Evolutionary conservation across 2,888 invertebrate genomes (phyloP).

Genomic region (Brenthis ino): DNA sequence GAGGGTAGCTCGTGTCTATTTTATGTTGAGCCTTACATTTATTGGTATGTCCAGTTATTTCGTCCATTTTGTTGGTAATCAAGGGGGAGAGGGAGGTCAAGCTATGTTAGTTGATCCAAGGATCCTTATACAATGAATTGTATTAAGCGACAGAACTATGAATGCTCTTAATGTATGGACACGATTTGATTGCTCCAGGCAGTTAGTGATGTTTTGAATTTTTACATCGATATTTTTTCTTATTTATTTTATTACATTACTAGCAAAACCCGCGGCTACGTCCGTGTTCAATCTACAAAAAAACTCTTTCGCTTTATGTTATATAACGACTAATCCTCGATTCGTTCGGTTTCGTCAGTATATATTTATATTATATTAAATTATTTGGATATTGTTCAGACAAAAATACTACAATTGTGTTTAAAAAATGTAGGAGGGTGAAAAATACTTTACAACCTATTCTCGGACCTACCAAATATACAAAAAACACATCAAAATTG

Average conservation of each 20-base stretch:
- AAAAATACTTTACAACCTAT: too few species aligned
- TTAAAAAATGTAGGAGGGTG: too few species aligned
- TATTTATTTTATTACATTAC: not conserved
- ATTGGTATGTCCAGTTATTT: conserved; percentile 12
- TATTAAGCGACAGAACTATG: conserved; percentile 77
- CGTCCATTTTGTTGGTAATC: conserved; percentile 24
- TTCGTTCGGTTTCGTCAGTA: too few species aligned
- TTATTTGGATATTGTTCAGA: too few species aligned
- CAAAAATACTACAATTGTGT: too few species aligned
- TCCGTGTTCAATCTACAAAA: too few species aligned
- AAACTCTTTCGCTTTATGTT: too few species aligned
- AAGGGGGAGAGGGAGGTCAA: conserved; percentile 26
- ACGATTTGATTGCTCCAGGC: conserved; percentile 65
- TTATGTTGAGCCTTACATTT: conserved; percentile 52
- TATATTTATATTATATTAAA: too few species aligned
- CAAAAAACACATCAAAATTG: too few species aligned
- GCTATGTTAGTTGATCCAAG: conserved; percentile 63
- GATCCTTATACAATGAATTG: conserved; percentile 75
- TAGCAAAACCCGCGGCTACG: too few species aligned
- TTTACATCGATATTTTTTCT: conserved; percentile 7
- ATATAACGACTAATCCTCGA: too few species aligned
- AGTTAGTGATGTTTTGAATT: conserved; percentile 51
- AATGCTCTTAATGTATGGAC: conserved; percentile 75
- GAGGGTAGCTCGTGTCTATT: conserved; percentile 29
- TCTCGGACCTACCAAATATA: too few species aligned